Evolutionary conservation across 2,113 vertebrate genomes (phyloP), one percentile per base, ranked within the genome.

Genomic region (Odontophorus gujanensis): DNA sequence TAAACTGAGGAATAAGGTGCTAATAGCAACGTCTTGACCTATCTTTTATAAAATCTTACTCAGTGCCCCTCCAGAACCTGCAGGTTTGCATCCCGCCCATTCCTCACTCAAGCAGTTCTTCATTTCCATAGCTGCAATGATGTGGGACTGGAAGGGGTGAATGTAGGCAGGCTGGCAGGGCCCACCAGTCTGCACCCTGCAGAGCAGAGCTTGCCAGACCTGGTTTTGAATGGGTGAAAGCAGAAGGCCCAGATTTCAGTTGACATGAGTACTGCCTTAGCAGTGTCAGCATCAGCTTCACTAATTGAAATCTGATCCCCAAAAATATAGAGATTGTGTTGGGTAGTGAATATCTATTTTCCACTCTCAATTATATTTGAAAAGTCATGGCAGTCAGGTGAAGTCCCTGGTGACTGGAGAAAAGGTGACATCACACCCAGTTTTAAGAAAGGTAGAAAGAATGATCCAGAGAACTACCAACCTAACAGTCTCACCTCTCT

Each of bases 201-300:
- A 86, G 81, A 84, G 81, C 42, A 89, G 61, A 75, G 93, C 51
- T 53, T 81, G 73, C 68, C 76, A 83, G 40, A 11, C 40, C 40
- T 40, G 40, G 40, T 12, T 40, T 40, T 40, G 12, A 40, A 40
- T 40, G 40, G 40, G 40, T 40, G 40, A 40, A 40, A 40, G 40
- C 40, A 13, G 40, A 40, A 40, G 40, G 61, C 72, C 58, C 85
- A 82, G 73, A 34, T 82, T 91, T 92, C 28, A 90, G 72, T 59
- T 87, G 67, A 90, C 2, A 1, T 57, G 63, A 82, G 68, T 65
- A n/a, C 75, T 91, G 58, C 36, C 45, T 93, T 77, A 80, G 68
- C 86, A 96, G 63, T 40, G 47, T 67, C 42, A 17, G 48, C 73
- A 25, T 93, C 59, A 80, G 32, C 83, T 77, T 94, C 76, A n/a